Evolutionary conservation across 2,888 invertebrate genomes (phyloP).

Genomic region (Uloborus plumipes): DNA sequence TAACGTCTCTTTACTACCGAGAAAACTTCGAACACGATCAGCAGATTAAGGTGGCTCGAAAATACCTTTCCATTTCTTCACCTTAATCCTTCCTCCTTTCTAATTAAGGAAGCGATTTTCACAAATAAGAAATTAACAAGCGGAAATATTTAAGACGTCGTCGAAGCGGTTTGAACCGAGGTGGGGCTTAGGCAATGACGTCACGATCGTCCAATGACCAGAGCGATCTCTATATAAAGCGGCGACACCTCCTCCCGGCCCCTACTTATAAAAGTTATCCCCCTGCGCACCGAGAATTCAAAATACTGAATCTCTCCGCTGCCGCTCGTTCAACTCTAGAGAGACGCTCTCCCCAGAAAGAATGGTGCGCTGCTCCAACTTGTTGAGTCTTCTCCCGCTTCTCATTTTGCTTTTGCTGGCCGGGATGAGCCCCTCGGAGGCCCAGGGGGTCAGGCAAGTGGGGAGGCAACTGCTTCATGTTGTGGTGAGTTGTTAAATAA

Average conservation of each 20-base stretch:
- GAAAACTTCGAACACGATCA: background rate
- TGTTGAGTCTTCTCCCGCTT: conserved; percentile 35
- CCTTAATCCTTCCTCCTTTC: conserved; percentile 5
- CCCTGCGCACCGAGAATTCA: conserved; percentile 12
- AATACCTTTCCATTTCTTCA: background rate
- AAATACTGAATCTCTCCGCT: background rate
- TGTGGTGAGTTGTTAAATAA: background rate
- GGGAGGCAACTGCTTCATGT: conserved; percentile 15
- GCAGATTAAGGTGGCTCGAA: background rate
- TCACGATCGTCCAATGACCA: conserved; percentile 28
- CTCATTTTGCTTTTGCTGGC: conserved; percentile 12
- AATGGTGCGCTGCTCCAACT: conserved; percentile 20
- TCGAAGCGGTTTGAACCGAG: background rate
- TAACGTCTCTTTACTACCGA: too few species aligned
- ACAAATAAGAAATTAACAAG: conserved; percentile 21
- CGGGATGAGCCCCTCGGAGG: conserved; percentile 18
- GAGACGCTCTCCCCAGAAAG: background rate
- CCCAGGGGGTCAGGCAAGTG: conserved; percentile 2
- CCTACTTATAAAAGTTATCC: conserved; percentile 31
- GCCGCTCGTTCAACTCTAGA: background rate
- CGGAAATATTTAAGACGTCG: background rate
- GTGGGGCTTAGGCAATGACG: conserved; percentile 12
- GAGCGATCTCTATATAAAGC: conserved; percentile 35
- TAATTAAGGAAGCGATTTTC: background rate
- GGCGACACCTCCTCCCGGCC: background rate